Base-by-base conservation (phyloP, 2,113 vertebrate species). In the Pygoscelis adeliae region DNA sequence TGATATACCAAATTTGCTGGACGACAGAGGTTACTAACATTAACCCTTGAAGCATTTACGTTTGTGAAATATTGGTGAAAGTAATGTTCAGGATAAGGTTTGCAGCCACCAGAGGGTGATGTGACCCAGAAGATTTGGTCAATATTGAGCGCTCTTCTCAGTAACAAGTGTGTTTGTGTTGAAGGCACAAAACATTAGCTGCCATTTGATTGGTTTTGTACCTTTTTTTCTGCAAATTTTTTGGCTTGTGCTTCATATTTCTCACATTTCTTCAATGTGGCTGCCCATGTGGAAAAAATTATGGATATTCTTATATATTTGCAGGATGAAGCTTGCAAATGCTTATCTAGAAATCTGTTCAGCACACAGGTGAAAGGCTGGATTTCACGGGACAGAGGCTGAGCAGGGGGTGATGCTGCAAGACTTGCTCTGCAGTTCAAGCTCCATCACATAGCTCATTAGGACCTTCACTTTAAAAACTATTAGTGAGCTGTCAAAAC, bases 101-200 rank as follows among this genome's bases (percentile, higher is more conserved):
- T 89, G 19, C 46, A 76, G 49, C 89, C 94, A 97, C 77, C 87
- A 96, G 95, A 96, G 83, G 80, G 87, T 63, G 94, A 89, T 92
- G 40, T 91, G 69, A 76, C 40, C 36, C 70, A 69, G 29, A 69
- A 62, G 4, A n/a, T 87, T 91, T 82, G 59, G 46, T 74, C 40
- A 84, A 38, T 87, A 58, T 77, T 74, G n/a, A 32, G 10, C 6
- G 8, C 4, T 23, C 14, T 78, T 80, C 38, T 85, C 38, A 27
- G 25, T 58, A 91, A 49, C 6, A 58, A 36, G 4, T 0, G 0
- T 25, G 26, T 77, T 87, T 77, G 5, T 52, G 2, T 50, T n/a
- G 56, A 38, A 79, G 34, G 66, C 70, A 87, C 5, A n/a, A 49
- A 85, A 36, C 2, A 4, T 49, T 59, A 76, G 5, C 27, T 94